Evolutionary conservation across 2,113 vertebrate species (phyloP).

Genomic region (Microtus montanus): DNA sequence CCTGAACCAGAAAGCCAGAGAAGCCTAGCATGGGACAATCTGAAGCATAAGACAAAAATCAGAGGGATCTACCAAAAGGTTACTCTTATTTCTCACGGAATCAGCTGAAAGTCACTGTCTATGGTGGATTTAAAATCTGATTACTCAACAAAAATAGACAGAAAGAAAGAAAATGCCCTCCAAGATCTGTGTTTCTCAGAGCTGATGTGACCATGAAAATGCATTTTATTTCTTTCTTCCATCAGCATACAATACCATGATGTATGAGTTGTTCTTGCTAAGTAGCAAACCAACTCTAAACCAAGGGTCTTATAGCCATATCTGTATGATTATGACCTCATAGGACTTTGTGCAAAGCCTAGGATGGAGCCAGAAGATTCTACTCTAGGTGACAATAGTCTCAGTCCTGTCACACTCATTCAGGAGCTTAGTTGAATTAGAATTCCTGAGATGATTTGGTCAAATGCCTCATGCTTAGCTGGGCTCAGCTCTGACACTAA

Average conservation of each 20-base stretch:
- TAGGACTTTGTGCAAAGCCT: background rate
- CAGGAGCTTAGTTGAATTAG: background rate
- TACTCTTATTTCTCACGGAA: slow-evolving; percentile 88
- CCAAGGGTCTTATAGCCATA: background rate
- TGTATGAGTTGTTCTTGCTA: background rate
- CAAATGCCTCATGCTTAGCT: background rate
- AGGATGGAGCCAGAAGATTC: background rate
- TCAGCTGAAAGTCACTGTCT: slow-evolving; percentile 91
- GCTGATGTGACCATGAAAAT: slow-evolving; percentile 89
- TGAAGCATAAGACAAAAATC: slow-evolving; percentile 92
- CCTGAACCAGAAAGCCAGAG: slow-evolving; percentile 89
- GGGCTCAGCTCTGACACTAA: background rate
- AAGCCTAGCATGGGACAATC: slow-evolving; percentile 86
- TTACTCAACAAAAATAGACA: background rate
- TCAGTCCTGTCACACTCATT: background rate
- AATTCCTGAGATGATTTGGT: background rate
- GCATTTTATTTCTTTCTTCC: slow-evolving; percentile 91
- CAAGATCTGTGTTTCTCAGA: slow-evolving; percentile 87
- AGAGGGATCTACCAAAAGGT: slow-evolving; percentile 87
- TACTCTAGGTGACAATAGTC: background rate
- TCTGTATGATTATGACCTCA: background rate
- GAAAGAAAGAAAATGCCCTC: slow-evolving; percentile 85
- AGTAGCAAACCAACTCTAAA: background rate
- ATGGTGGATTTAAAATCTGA: slow-evolving; percentile 88
- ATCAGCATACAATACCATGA: slow-evolving; percentile 88